Conservation (phyloP, 2,888 invertebrate genomes). For the Folsomia candida region DNA sequence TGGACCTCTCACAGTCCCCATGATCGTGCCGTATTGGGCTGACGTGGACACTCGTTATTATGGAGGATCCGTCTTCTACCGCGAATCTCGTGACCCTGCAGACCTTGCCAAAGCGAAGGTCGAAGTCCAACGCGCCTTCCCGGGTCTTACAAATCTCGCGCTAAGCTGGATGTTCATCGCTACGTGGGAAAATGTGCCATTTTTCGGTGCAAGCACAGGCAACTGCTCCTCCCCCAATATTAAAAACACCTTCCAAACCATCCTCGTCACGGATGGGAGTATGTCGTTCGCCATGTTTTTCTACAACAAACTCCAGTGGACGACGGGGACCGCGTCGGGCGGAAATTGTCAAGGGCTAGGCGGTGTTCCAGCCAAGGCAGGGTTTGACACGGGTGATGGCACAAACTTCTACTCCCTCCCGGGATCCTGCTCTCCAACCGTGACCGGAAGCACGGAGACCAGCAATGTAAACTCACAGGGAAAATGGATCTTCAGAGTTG, state of each 20-base stretch:
- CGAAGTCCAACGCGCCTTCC: slow-evolving; percentile 26
- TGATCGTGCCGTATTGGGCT: slow-evolving; percentile 33
- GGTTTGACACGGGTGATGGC: slow-evolving; percentile 39
- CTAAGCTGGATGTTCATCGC: slow-evolving; percentile 28
- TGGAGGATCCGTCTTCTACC: slow-evolving; percentile 12
- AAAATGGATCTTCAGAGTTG: slow-evolving; percentile 39
- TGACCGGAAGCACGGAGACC: slow-evolving; percentile 17
- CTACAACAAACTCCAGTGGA: slow-evolving; percentile 37
- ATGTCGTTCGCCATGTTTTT: slow-evolving; percentile 36
- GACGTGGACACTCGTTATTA: slow-evolving; percentile 5
- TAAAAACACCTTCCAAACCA: slow-evolving; percentile 36
- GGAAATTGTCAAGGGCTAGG: slow-evolving; percentile 30
- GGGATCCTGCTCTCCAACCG: slow-evolving; percentile 16
- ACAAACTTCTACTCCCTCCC: slow-evolving; percentile 27
- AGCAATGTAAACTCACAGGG: slow-evolving; percentile 31
- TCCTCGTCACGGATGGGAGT: slow-evolving; percentile 32
- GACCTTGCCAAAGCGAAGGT: slow-evolving; percentile 13
- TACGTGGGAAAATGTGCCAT: slow-evolving; percentile 28
- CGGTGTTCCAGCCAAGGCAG: slow-evolving; percentile 36
- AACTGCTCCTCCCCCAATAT: slow-evolving; percentile 3
- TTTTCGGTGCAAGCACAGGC: slow-evolving; percentile 9
- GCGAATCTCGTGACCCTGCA: slow-evolving; percentile 9
- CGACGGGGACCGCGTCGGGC: slow-evolving; percentile 29
- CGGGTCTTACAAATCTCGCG: slow-evolving; percentile 6
- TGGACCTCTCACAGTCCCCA: slow-evolving; percentile 14